Base-by-base conservation (phyloP, 2,797 vertebrate species). In the Gadopsis marmoratus region DNA sequence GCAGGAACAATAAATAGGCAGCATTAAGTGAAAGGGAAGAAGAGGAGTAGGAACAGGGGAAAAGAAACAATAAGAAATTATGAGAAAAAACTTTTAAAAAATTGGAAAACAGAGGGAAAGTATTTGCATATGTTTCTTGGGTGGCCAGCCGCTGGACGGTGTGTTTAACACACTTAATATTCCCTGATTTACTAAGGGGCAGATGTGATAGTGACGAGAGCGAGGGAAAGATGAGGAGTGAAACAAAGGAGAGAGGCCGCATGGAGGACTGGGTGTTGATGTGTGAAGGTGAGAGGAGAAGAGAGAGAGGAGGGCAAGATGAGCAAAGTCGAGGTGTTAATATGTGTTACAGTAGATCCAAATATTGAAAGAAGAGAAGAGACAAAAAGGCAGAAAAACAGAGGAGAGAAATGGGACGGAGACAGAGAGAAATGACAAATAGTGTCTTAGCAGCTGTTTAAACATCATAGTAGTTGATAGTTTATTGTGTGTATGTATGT, bases 181-280 rank as follows among this genome's bases (percentile, higher is more conserved):
- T 83, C 86, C 71, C 70, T 86, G 81, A 92, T 91, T 92, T 90
- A 86, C 71, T 76, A 82, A 89, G 69, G 87, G 88, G 87, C 84
- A 84, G 79, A 86, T 71, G 83, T 87, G 89, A 88, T 78, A 65
- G 73, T 74, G 91, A 90, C 8, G 80, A 90, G 82, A 75, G 82
- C 79, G 64, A 61, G 54, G 68, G 81, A 80, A 50, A 59, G 85
- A 93, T 74, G 78, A 85, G 75, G 84, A 88, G 43, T 33, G 31
- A 86, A 84, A 70, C 31, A 67, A 72, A 79, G 60, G 55, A 71
- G 60, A 69, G 69, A 67, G 81, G 71, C 80, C 76, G 29, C 74
- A 71, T 31, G 29, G 33, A 48, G 63, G 85, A 60, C 79, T 56
- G 23, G 71, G 78, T 88, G 88, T 75, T 91, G 88, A 93, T 82